Evolutionary conservation across 2,797 vertebrate species (phyloP).

Genomic region (Sus cebifrons): DNA sequence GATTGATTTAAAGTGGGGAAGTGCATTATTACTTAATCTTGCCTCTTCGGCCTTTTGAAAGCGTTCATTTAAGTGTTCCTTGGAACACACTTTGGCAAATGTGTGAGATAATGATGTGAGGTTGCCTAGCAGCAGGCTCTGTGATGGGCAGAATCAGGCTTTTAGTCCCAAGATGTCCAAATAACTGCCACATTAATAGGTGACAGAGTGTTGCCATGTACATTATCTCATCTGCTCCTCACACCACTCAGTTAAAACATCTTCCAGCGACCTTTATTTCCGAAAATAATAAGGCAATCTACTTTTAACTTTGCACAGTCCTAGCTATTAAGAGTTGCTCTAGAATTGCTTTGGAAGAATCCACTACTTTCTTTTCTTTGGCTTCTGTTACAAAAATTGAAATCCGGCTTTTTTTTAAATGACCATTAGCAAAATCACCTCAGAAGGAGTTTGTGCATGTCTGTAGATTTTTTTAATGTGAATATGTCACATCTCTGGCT

Average conservation of each 20-base stretch:
- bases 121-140: slow-evolving; percentile 67
- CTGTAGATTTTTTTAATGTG: neutral
- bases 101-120: slow-evolving; percentile 60
- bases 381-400: slow-evolving; percentile 60
- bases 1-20: slow-evolving; percentile 59
- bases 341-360: slow-evolving; percentile 70
- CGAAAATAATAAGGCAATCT: slow-evolving; percentile 65
- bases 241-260: slow-evolving; percentile 8
- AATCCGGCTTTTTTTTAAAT: slow-evolving; percentile 25
- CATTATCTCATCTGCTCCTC: slow-evolving; percentile 50
- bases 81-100: slow-evolving; percentile 73
- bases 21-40: slow-evolving; percentile 57
- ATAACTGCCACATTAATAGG: slow-evolving; percentile 12
- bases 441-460: neutral
- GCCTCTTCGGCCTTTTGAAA: slow-evolving; percentile 31
- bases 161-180: slow-evolving; percentile 67
- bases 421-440: slow-evolving; percentile 67
- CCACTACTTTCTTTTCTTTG: slow-evolving; percentile 55
- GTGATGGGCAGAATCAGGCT: slow-evolving; percentile 42
- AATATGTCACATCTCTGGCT: slow-evolving; percentile 21
- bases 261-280: slow-evolving; percentile 45
- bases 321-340: slow-evolving; percentile 51
- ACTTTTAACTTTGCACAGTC: slow-evolving; percentile 35
- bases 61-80: slow-evolving; percentile 57
- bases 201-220: neutral